These are phyloP conservation scores for Mycetomoellerius zeteki DNA, from an alignment of 1,140 invertebrate genomes.

Conservation along the genomic window DNA sequence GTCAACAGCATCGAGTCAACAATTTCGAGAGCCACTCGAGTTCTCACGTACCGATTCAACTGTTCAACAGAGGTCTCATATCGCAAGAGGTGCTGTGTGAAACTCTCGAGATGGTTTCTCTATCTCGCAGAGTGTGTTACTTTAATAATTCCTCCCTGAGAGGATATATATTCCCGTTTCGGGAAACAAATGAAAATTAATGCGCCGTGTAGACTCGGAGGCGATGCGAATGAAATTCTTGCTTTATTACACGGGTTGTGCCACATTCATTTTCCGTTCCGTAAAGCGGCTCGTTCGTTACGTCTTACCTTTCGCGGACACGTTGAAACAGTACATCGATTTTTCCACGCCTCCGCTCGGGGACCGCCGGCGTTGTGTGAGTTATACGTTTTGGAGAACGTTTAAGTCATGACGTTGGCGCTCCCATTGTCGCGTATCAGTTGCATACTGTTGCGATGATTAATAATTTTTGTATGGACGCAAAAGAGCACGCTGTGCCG, in stretches of 20 bases:
- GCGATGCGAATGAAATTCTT: constrained; percentile 36
- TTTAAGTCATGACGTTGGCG: constrained; percentile 26
- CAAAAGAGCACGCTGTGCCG: neutral
- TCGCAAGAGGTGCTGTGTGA: neutral
- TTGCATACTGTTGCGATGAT: constrained; percentile 12
- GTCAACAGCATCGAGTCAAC: constrained; percentile 66
- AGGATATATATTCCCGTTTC: constrained; percentile 11
- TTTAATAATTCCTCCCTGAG: constrained; percentile 1
- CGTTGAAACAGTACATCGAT: constrained; percentile 36
- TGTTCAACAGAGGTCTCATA: constrained; percentile 65
- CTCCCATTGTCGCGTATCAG: constrained; percentile 35
- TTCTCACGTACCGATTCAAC: constrained; percentile 69
- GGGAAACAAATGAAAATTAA: constrained; percentile 46
- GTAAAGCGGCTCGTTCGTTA: constrained; percentile 24
- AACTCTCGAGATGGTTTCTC: constrained; percentile 51
- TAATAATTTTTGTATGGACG: constrained; percentile 50
- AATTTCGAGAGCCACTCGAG: constrained; percentile 78
- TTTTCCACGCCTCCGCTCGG: constrained; percentile 37
- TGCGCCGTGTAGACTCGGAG: neutral
- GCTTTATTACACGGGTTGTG: constrained; percentile 4
- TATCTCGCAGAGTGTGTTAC: constrained; percentile 32
- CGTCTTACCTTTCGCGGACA: constrained; percentile 35
- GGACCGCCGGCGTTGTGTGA: constrained; percentile 13
- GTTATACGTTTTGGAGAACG: constrained; percentile 36
- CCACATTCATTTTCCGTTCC: constrained; percentile 32